Base-by-base conservation (phyloP, 2,888 invertebrate species). In the Apeira syringaria region DNA sequence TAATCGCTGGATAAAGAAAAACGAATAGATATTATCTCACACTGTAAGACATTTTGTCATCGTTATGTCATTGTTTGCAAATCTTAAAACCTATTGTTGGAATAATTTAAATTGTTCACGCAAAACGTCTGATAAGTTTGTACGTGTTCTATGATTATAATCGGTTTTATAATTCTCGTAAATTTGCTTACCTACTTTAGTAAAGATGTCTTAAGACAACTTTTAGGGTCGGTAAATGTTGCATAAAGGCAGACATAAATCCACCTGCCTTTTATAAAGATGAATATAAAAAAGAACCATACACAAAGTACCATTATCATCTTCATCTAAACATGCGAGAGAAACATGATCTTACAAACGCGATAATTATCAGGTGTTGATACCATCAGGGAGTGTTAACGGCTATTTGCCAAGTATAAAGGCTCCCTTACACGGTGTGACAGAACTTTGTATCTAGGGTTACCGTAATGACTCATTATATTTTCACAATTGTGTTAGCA, bases 391-490 rank as follows among this genome's bases (percentile, higher is more conserved):
- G 38, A 42, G 36, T 47, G 56, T 50, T 48, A 50, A 51, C 53
- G 45, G 53, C 45, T 41, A 44, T 48, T 49, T 44, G 40, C 37
- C 27, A 17, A 47, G 48, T 66, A 54, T 64, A 54, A 47, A 47
- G 37, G 41, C 47, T 37, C 55, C 54, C 39, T 67, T 58, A 68
- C 25, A 37, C 28, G 52, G 31, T 45, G 61, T 59, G 58, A 55
- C 58, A 63, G 56, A 68, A 68, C 62, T 56, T 59, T 56, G 53
- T 64, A 65, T 52, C 64, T 69, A 77, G 74, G 78, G 79, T 73
- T 73, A 67, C 57, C 53, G 59, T 78, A 80, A 80, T 74, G 78
- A 77, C 62, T 80, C 75, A 74, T 79, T 82, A 78, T 75, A 65
- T 57, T 68, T 73, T 61, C 59, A 70, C 64, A 64, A 73, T 76